A percentile compares a stretch with the other conserved stretches of the same genome.
Evolutionary conservation across 2,797 vertebrate genomes (phyloP).

Genomic region (Pygocentrus nattereri): DNA sequence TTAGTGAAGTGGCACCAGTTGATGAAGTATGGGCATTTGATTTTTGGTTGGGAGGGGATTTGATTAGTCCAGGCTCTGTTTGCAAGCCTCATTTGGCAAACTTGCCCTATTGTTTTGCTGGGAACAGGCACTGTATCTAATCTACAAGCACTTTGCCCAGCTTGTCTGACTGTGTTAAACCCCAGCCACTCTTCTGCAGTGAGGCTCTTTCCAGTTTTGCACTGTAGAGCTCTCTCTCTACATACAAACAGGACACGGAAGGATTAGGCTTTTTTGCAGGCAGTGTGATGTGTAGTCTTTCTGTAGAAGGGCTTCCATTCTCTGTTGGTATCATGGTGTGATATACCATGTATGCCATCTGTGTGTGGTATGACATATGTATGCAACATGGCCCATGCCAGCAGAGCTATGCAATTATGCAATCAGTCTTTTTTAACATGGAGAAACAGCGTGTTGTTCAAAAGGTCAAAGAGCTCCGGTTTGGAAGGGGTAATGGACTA

Average conservation of each 20-base stretch:
- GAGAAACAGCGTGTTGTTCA: not conserved
- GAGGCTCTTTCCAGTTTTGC: slow-evolving; percentile 5
- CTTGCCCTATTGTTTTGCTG: slow-evolving; percentile 38
- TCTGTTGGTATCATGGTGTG: slow-evolving; percentile 36
- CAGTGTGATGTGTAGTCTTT: not conserved
- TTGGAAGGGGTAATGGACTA: too few species aligned
- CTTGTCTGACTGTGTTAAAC: slow-evolving; percentile 28
- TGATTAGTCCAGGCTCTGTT: slow-evolving; percentile 38
- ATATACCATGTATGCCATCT: slow-evolving; percentile 10
- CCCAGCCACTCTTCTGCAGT: slow-evolving; percentile 15
- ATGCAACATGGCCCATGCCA: slow-evolving; percentile 18
- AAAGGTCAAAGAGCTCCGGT: not conserved
- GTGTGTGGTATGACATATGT: slow-evolving; percentile 52
- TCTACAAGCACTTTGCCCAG: slow-evolving; percentile 48
- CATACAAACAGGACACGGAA: not conserved
- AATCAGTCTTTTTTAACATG: slow-evolving; percentile 6
- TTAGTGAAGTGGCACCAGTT: too few species aligned
- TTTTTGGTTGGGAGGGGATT: slow-evolving; percentile 1
- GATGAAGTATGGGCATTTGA: slow-evolving; percentile 25
- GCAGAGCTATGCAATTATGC: slow-evolving; percentile 47
- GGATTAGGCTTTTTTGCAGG: slow-evolving; percentile 12
- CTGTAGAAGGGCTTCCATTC: not conserved
- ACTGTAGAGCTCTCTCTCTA: not conserved
- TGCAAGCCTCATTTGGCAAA: slow-evolving; percentile 44
- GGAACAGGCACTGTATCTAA: slow-evolving; percentile 41